Conservation (phyloP, 1,140 invertebrate genomes). For the Diorhabda carinulata region DNA sequence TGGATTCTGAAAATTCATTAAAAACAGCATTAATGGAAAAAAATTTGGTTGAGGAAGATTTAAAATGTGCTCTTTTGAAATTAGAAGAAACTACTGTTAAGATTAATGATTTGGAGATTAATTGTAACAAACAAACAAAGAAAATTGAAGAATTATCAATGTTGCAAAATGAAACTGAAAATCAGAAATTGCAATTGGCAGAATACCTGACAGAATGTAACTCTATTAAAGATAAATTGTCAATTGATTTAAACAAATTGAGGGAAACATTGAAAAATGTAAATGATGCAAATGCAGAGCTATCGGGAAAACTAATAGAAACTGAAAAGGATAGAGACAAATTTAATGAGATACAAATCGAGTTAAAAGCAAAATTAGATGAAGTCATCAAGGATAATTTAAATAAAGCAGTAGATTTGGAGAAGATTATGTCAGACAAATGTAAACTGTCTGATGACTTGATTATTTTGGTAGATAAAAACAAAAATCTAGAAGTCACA, state of each 20-base stretch:
- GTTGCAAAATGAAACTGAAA: no score
- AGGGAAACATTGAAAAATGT: no score
- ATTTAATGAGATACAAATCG: background rate
- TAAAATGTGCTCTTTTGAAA: background rate
- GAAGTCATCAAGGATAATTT: background rate
- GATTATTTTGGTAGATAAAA: background rate
- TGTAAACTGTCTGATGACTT: background rate
- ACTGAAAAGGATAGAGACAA: background rate
- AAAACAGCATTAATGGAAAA: background rate
- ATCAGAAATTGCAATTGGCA: no score
- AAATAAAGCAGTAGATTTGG: background rate
- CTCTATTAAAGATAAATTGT: no score
- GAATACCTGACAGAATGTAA: no score
- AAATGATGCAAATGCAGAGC: background rate
- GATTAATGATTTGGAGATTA: background rate
- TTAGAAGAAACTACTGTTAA: background rate
- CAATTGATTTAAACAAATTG: no score
- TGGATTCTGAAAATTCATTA: slow-evolving; percentile 9
- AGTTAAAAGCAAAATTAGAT: background rate
- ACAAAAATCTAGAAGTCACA: background rate
- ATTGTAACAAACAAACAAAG: no score
- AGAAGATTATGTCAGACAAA: slow-evolving; percentile 4
- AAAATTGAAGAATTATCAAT: no score
- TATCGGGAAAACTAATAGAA: background rate
- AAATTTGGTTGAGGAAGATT: background rate